phyloP scores from a whole-genome alignment of 2,113 vertebrate genomes.

The Mixornis gularis region DNA sequence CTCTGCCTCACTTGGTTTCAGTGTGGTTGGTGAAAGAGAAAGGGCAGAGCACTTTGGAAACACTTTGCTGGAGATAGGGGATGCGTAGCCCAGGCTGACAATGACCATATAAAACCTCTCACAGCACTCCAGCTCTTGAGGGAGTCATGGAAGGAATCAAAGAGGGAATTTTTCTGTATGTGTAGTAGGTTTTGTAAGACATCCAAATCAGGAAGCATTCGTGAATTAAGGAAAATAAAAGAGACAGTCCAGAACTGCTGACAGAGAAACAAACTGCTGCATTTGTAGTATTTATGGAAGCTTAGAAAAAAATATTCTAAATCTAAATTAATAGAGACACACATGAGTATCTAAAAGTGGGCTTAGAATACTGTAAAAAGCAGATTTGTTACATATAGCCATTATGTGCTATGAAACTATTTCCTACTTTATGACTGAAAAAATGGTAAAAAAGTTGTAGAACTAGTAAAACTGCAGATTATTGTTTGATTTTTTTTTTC shows the following conservation, averaged over 20 bases:
- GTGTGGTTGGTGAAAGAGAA: not conserved
- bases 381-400: not conserved
- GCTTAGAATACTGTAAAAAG: not conserved
- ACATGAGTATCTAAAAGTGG: not conserved
- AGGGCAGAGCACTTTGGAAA: not conserved
- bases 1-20: not conserved
- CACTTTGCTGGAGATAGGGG: not conserved
- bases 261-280: not conserved
- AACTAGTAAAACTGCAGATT: not conserved
- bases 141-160: not conserved
- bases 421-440: not conserved
- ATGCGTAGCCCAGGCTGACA: not conserved
- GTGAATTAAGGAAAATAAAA: not conserved
- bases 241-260: not conserved
- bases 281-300: not conserved
- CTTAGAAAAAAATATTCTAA: not conserved
- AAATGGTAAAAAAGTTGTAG: not conserved
- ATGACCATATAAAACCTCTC: not conserved
- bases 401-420: not conserved
- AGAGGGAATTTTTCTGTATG: not conserved
- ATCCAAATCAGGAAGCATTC: not conserved
- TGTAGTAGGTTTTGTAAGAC: not conserved
- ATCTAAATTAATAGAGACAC: not conserved
- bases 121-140: not conserved
- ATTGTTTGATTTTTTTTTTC: not conserved